Evolutionary conservation across 2,888 invertebrate genomes (phyloP), one percentile per base, ranked within the genome.

Genomic region (Nymphalis c-album): DNA sequence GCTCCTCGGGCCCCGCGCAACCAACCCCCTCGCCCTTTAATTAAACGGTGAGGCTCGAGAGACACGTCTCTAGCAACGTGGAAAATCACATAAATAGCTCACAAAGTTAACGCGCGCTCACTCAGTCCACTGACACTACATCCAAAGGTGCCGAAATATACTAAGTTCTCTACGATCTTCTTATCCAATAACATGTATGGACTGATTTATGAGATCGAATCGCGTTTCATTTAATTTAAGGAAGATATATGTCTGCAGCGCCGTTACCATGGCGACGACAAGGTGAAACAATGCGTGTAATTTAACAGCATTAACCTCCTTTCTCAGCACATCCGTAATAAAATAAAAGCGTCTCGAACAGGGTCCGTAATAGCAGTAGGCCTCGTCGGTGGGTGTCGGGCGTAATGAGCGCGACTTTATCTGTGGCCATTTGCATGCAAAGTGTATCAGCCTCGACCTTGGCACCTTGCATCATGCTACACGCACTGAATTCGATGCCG

Each of bases 11-110:
- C 81, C 57, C 82, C 84, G 82, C 81, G 79, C 83, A 78, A 78
- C 81, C 80, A 88, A 79, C 84, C 86, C 87, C 87, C 84, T 83
- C 88, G 90, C 87, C 90, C 91, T 92, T 92, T 92, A 92, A 92
- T 92, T 92, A 92, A 92, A 92, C 90, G 88, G 88, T 90, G 88
- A 90, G 86, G 85, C 90, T 87, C 88, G 87, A 88, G 90, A 90
- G 90, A 91, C 91, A 87, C 86, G 86, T 86, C 87, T 87, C 85
- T 84, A 86, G 83, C 84, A 87, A 84, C 82, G 85, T 88, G 83
- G 88, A 90, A 90, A 91, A 90, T 90, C 91, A 88, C 86, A 86
- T 88, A 89, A 90, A 90, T 88, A 88, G 84, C 86, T 83, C 79
- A 79, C 84, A 85, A 89, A 84, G 85, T 86, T 81, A 84, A 82